These are phyloP conservation scores for Meta bourneti DNA, from an alignment of 2,888 invertebrate genomes.

Conservation along the genomic window DNA sequence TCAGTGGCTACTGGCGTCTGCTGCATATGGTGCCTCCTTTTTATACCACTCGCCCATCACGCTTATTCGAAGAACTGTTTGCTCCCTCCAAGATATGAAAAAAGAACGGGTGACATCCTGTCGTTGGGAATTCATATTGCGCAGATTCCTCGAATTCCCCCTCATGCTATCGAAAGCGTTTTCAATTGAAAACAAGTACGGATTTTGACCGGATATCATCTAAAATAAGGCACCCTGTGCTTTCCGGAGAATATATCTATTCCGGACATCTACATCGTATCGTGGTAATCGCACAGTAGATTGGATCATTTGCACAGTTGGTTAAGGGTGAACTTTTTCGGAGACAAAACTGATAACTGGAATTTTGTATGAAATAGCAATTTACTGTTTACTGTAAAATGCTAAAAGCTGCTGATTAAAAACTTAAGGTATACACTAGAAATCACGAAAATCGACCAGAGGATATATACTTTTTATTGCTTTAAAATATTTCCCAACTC, in stretches of 20 bases:
- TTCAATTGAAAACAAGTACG: conserved; percentile 19
- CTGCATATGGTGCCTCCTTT: not conserved
- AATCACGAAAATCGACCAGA: too few species aligned
- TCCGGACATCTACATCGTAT: not conserved
- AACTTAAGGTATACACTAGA: too few species aligned
- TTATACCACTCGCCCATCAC: not conserved
- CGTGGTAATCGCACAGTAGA: too few species aligned
- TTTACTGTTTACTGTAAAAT: too few species aligned
- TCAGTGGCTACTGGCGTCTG: conserved; percentile 34
- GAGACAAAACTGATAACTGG: too few species aligned
- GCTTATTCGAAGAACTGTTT: conserved; percentile 54
- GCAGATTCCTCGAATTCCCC: not conserved
- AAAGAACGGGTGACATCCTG: conserved; percentile 17
- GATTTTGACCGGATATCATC: conserved; percentile 14
- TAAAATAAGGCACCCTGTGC: not conserved
- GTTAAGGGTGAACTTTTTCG: too few species aligned
- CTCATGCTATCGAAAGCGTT: conserved; percentile 8
- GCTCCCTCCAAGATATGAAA: not conserved
- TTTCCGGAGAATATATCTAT: not conserved
- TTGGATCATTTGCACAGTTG: too few species aligned
- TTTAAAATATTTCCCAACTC: too few species aligned
- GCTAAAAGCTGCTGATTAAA: too few species aligned
- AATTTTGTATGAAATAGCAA: too few species aligned
- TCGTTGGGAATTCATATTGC: not conserved
- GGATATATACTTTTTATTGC: too few species aligned